These are phyloP conservation scores for Melanotaenia nigrans DNA, from an alignment of 2,797 vertebrate species.

Conservation along the genomic window DNA sequence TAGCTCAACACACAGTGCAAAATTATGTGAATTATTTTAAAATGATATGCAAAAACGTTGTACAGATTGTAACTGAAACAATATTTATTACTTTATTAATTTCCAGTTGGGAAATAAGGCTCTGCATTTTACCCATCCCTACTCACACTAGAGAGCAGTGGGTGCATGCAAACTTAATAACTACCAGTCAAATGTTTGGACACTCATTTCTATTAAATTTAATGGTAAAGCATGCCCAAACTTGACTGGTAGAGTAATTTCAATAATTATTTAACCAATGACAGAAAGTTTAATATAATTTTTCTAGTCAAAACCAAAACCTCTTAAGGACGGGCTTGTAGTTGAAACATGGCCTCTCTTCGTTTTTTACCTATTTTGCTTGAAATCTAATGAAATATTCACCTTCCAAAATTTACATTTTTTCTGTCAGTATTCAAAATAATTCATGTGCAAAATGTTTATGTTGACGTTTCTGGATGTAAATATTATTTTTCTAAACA, in stretches of 20 bases:
- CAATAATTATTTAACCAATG: too few species aligned
- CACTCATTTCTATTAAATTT: neutral
- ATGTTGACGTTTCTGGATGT: neutral
- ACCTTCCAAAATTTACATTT: neutral
- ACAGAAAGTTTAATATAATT: too few species aligned
- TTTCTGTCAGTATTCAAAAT: neutral
- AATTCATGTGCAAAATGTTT: neutral
- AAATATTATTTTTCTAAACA: too few species aligned
- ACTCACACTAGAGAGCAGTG: too few species aligned
- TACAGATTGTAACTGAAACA: too few species aligned
- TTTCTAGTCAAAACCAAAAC: neutral
- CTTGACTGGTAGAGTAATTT: too few species aligned
- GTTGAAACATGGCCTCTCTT: neutral
- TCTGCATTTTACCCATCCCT: too few species aligned
- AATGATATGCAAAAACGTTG: conserved; percentile 2
- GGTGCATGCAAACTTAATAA: too few species aligned
- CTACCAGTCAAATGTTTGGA: too few species aligned
- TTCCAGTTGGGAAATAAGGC: too few species aligned
- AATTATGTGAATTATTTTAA: conserved; percentile 16
- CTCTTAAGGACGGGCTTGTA: neutral
- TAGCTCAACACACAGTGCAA: neutral
- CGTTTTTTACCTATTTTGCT: neutral
- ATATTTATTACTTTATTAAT: too few species aligned
- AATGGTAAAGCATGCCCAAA: neutral
- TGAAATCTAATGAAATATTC: neutral